A percentile compares a stretch with the other conserved stretches of the same genome.
These are phyloP conservation scores for Lepisosteus oculatus DNA, from an alignment of 2,113 vertebrate genomes.

Conservation along the genomic window DNA sequence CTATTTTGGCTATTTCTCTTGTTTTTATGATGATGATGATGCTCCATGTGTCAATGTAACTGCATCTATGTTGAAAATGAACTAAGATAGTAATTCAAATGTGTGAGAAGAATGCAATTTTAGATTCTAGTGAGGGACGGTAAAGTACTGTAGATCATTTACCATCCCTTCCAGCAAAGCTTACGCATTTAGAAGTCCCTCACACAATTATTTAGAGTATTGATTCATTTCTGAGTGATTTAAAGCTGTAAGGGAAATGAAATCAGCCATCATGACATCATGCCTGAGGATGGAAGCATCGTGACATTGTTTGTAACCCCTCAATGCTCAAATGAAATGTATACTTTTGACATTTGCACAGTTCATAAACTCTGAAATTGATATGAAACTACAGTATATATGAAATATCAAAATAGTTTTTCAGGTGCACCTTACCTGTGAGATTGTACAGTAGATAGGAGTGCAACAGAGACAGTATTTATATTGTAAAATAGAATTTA, in stretches of 20 bases:
- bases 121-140: constrained; percentile 30
- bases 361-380: constrained; percentile 47
- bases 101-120: not conserved
- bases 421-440: too few relatives aligned
- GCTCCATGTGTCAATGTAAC: too few relatives aligned
- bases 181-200: constrained; percentile 71
- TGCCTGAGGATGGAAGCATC: constrained; percentile 59
- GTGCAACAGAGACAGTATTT: too few relatives aligned
- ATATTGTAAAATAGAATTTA: too few relatives aligned
- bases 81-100: too few relatives aligned
- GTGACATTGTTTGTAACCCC: constrained; percentile 61
- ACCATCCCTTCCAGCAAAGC: constrained; percentile 61
- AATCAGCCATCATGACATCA: constrained; percentile 63
- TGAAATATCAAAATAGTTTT: too few relatives aligned
- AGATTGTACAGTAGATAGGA: too few relatives aligned
- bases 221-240: constrained; percentile 77
- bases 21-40: too few relatives aligned
- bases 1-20: not conserved
- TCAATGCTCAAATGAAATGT: constrained; percentile 33
- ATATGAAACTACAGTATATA: not conserved
- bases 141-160: constrained; percentile 44
- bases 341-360: constrained; percentile 49
- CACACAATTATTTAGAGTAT: constrained; percentile 74
- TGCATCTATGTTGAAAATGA: not conserved
- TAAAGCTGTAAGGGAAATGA: constrained; percentile 62